A percentile compares a stretch with the other conserved stretches of the same genome.
These are phyloP conservation scores for Tiaroga cobitis DNA, from an alignment of 2,797 vertebrate genomes.

Conservation along the genomic window DNA sequence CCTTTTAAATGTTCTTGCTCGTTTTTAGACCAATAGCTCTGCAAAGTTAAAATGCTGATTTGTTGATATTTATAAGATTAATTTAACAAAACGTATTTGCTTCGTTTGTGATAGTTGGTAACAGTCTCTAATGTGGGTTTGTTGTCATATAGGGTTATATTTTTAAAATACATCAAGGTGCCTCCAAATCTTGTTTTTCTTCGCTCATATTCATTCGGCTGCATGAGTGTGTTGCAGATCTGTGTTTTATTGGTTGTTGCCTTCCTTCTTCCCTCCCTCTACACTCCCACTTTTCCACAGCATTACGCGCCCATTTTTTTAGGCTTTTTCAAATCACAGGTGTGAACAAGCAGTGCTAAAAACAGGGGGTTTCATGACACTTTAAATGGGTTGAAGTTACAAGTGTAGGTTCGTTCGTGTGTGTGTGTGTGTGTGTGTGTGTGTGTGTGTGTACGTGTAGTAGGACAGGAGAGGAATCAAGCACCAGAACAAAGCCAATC, in stretches of 20 bases:
- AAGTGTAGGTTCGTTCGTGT: too few species aligned
- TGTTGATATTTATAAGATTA: background rate
- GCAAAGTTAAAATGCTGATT: background rate
- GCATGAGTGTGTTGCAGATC: background rate
- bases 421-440: background rate
- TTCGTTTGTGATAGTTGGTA: background rate
- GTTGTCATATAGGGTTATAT: background rate
- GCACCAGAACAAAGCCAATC: slow-evolving; percentile 46
- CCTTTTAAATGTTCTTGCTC: too few species aligned
- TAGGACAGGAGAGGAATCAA: slow-evolving; percentile 18
- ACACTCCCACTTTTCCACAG: background rate
- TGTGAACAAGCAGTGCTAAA: background rate
- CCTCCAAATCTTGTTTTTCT: background rate
- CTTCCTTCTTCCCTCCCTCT: background rate
- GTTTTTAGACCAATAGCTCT: background rate
- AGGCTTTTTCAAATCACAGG: background rate
- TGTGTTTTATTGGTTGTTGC: background rate
- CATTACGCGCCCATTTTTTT: background rate
- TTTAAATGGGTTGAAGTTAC: too few species aligned
- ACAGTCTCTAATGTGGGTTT: background rate
- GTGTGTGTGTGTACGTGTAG: slow-evolving; percentile 1
- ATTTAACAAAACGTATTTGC: background rate
- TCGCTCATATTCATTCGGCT: background rate
- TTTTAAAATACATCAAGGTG: background rate
- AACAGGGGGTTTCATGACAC: background rate